Evolutionary conservation across 2,888 invertebrate genomes (phyloP).

Genomic region (Luperina nickerlii): DNA sequence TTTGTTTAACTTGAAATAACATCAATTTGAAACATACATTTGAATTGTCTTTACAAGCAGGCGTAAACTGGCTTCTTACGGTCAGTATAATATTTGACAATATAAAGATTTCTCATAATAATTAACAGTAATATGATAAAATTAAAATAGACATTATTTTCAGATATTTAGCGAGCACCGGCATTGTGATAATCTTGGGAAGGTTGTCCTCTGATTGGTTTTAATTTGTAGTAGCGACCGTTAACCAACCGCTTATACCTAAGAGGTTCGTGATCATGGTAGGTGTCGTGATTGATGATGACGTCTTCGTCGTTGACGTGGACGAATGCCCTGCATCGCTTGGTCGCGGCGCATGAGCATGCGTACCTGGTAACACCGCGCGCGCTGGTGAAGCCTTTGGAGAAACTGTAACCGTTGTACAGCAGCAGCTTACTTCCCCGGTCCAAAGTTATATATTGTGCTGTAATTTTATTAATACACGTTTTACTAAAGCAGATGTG

Average conservation of each 20-base stretch:
- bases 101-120: neutral
- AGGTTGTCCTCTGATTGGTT: neutral
- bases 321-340: constrained; percentile 50
- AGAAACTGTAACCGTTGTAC: constrained; percentile 66
- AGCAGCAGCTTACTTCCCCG: constrained; percentile 62
- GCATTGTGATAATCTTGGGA: neutral
- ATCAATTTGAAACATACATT: too few relatives aligned
- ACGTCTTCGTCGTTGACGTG: constrained; percentile 21
- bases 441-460: constrained; percentile 58
- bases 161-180: neutral
- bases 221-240: constrained; percentile 4
- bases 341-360: constrained; percentile 56
- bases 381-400: constrained; percentile 52
- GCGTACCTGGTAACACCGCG: constrained; percentile 53
- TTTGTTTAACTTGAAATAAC: too few relatives aligned
- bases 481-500: neutral
- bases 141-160: neutral
- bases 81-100: neutral
- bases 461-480: constrained; percentile 49
- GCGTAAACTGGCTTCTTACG: neutral
- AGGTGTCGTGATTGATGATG: constrained; percentile 16
- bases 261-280: constrained; percentile 46
- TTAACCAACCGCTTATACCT: neutral
- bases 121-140: neutral
- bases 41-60: neutral